phyloP scores from a whole-genome alignment of 2,888 invertebrate species.

The Boloria selene region DNA sequence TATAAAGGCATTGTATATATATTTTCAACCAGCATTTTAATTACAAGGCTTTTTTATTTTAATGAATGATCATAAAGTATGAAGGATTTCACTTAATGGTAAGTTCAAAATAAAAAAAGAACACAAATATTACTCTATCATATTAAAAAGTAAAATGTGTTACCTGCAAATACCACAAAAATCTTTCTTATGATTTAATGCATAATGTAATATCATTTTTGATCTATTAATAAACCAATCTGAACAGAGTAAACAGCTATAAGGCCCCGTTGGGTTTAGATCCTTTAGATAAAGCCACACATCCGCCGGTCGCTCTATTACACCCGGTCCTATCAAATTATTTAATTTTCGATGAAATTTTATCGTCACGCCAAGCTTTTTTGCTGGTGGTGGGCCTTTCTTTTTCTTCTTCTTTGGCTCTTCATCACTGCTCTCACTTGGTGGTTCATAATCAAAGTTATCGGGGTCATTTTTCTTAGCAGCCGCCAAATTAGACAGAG shows the following conservation, averaged over 20 bases:
- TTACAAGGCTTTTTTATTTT: too few relatives aligned
- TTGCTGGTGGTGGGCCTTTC: constrained; percentile 43
- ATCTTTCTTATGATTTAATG: constrained; percentile 78
- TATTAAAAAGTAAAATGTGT: too few relatives aligned
- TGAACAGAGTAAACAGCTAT: constrained; percentile 72
- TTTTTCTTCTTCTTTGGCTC: constrained; percentile 47
- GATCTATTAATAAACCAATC: constrained; percentile 77
- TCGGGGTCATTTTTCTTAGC: constrained; percentile 54
- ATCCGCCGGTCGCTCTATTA: constrained; percentile 67
- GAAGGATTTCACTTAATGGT: too few relatives aligned
- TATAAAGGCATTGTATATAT: too few relatives aligned
- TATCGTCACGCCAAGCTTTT: constrained; percentile 44
- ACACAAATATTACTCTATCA: too few relatives aligned
- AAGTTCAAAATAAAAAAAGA: too few relatives aligned
- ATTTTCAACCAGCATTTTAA: too few relatives aligned
- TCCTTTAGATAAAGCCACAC: constrained; percentile 79
- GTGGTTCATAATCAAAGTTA: constrained; percentile 39
- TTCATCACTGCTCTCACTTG: constrained; percentile 38
- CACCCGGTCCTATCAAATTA: constrained; percentile 43
- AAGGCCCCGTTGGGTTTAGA: constrained; percentile 70
- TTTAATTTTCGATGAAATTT: constrained; percentile 47
- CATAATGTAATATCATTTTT: constrained; percentile 74
- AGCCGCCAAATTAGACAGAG: constrained; percentile 65
- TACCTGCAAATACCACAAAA: constrained; percentile 79
- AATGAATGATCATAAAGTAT: too few relatives aligned